Base-by-base conservation (phyloP, 2,888 invertebrate genomes). In the Metellina segmentata region DNA sequence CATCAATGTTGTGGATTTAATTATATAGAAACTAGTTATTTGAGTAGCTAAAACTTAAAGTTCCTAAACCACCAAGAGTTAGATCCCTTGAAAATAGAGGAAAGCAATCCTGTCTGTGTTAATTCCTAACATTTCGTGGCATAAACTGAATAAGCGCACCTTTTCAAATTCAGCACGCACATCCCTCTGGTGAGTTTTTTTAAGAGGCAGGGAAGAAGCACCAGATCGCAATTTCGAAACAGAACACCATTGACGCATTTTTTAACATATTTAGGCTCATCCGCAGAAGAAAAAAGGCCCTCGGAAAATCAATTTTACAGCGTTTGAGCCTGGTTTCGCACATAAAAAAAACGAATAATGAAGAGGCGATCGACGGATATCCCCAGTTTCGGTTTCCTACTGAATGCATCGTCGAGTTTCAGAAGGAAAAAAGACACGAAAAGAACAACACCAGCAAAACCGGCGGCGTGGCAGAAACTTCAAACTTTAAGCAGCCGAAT, bases 221-320 rank as follows among this genome's bases (percentile, higher is more conserved):
- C 13, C 61, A 34, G 79, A 16, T 70, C 53, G 19, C 19, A 81
- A 53, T 75, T 85, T 74, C n/a, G 90, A 85, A 90, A 90, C 74
- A 61, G 72, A 75, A 81, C 83, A 85, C 81, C 85, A 6, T 69
- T 72, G 69, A 69, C 49, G 72, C 70, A 85, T 86, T 86, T 86
- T 82, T 87, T 82, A 89, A 69, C 89, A 89, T 89, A 82, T 70
- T 82, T 75, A 86, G 81, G 13, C 49, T 77, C 53, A 81, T 85
- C 86, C 52, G 34, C 69, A 90, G 86, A 53, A 82, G n/a, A 61
- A 61, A 61, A 61, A 81, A 81, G 52, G 70, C 71, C 75, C 86
- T 86, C 81, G 90, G 75, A 91, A 90, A 91, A 91, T 86, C 90
- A 91, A 86, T 91, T 91, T 86, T 82, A 72, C 90, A 91, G 86